phyloP scores from a whole-genome alignment of 2,888 invertebrate species.

The Drosophila greeni region DNA sequence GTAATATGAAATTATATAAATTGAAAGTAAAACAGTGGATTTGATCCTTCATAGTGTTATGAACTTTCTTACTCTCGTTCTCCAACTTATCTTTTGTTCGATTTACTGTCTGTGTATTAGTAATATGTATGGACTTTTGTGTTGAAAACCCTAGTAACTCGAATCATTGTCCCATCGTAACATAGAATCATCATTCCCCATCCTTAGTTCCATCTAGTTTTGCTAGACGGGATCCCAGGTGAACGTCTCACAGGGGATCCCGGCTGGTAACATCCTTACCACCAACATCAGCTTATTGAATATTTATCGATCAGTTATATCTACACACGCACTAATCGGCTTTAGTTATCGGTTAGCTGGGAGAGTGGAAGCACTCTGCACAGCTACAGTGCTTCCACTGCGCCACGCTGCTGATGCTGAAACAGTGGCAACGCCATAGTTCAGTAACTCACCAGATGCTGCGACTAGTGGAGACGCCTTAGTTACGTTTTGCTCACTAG shows the following conservation, averaged over 20 bases:
- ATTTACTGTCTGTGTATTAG: constrained; percentile 55
- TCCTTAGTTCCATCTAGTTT: not conserved
- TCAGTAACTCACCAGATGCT: constrained; percentile 17
- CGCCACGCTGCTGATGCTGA: not conserved
- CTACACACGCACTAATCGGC: constrained; percentile 5
- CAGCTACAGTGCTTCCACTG: not conserved
- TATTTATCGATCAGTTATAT: constrained; percentile 11
- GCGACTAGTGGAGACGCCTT: constrained; percentile 13
- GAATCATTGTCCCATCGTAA: not conserved
- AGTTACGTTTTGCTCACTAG: constrained; percentile 21
- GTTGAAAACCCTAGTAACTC: constrained; percentile 24
- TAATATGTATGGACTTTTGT: constrained; percentile 37
- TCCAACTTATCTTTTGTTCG: constrained; percentile 37
- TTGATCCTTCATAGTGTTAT: constrained; percentile 78
- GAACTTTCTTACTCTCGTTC: constrained; percentile 47
- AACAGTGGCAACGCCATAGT: constrained; percentile 13
- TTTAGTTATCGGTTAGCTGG: not conserved
- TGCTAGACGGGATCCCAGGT: not conserved
- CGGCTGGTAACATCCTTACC: not conserved
- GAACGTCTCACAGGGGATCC: not conserved
- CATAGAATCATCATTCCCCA: constrained; percentile 1
- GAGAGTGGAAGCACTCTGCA: not conserved
- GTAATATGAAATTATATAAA: constrained; percentile 62
- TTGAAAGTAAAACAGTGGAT: constrained; percentile 79
- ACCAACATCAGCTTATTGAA: constrained; percentile 23